Conservation (phyloP, 2,888 invertebrate genomes). For the Sisyra nigra region DNA sequence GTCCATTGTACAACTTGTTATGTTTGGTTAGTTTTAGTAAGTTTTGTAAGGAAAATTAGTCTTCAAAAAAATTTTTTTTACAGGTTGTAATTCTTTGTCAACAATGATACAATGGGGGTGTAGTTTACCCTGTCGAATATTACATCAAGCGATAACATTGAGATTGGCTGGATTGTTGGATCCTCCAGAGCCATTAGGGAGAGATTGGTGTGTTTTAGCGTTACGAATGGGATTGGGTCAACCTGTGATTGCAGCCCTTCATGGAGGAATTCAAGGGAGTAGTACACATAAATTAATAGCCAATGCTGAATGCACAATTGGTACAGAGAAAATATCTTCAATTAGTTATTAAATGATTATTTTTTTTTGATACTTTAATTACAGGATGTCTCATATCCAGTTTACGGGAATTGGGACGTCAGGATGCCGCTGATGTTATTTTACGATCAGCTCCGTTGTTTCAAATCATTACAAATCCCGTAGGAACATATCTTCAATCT, state of each 20-base stretch:
- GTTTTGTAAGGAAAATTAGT: neutral
- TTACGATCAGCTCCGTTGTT: slow-evolving; percentile 35
- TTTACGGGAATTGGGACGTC: slow-evolving; percentile 39
- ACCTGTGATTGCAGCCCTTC: slow-evolving; percentile 24
- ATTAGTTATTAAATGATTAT: neutral
- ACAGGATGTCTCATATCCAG: slow-evolving; percentile 35
- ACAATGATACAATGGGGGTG: slow-evolving; percentile 31
- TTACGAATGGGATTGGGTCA: slow-evolving; percentile 39
- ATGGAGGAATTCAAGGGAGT: slow-evolving; percentile 23
- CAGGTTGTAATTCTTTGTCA: slow-evolving; percentile 11
- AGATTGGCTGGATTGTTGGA: slow-evolving; percentile 51
- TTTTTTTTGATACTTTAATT: slow-evolving; percentile 11
- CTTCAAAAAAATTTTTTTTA: neutral
- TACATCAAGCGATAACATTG: slow-evolving; percentile 40
- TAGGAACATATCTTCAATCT: slow-evolving; percentile 10
- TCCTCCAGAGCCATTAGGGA: slow-evolving; percentile 52
- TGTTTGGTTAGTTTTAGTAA: slow-evolving; percentile 28
- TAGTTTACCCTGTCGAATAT: slow-evolving; percentile 38
- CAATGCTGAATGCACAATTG: slow-evolving; percentile 26
- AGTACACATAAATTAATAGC: slow-evolving; percentile 26
- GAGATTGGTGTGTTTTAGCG: slow-evolving; percentile 65
- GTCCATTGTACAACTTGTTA: slow-evolving; percentile 36
- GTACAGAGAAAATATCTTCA: slow-evolving; percentile 15
- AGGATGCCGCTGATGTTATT: slow-evolving; percentile 40
- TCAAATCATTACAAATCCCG: slow-evolving; percentile 10